Evolutionary conservation across 1,140 invertebrate species (phyloP).

Genomic region (Epicauta chinensis): DNA sequence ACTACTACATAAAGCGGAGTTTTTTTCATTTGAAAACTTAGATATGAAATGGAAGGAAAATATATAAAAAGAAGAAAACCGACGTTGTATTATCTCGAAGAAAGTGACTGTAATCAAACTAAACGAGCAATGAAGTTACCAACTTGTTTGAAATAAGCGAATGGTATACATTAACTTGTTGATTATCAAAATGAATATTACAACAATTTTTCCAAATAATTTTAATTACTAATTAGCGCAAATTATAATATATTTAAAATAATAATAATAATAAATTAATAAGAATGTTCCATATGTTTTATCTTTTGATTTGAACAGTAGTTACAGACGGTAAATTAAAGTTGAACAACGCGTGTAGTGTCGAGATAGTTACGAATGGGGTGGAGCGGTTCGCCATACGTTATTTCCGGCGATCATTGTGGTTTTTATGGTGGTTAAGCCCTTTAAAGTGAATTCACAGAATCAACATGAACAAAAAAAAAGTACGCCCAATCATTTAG

Average conservation of each 20-base stretch:
- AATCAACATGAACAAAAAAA: no score
- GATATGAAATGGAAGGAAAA: slow-evolving; percentile 15
- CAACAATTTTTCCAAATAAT: no score
- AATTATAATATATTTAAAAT: no score
- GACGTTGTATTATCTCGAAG: slow-evolving; percentile 12
- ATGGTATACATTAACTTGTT: slow-evolving; percentile 6
- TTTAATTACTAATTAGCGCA: no score
- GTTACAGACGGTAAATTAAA: slow-evolving; percentile 18
- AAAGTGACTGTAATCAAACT: slow-evolving; percentile 15
- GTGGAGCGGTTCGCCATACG: slow-evolving; percentile 16
- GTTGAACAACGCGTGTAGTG: slow-evolving; percentile 17
- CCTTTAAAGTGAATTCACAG: slow-evolving; percentile 13
- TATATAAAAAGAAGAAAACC: slow-evolving; percentile 4
- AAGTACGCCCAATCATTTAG: no score
- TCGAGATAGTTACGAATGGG: slow-evolving; percentile 16
- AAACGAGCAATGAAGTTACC: slow-evolving; percentile 17
- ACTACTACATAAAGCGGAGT: slow-evolving; percentile 9
- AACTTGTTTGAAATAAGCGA: not conserved
- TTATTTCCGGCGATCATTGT: slow-evolving; percentile 24
- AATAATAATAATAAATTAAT: no score
- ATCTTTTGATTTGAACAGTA: slow-evolving; percentile 14
- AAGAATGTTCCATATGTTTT: not conserved
- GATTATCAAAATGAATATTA: slow-evolving; percentile 7
- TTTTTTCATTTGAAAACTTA: slow-evolving; percentile 17
- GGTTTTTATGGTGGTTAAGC: slow-evolving; percentile 25